Conservation (phyloP, 2,113 vertebrate species). For the Cebidichthys violaceus region DNA sequence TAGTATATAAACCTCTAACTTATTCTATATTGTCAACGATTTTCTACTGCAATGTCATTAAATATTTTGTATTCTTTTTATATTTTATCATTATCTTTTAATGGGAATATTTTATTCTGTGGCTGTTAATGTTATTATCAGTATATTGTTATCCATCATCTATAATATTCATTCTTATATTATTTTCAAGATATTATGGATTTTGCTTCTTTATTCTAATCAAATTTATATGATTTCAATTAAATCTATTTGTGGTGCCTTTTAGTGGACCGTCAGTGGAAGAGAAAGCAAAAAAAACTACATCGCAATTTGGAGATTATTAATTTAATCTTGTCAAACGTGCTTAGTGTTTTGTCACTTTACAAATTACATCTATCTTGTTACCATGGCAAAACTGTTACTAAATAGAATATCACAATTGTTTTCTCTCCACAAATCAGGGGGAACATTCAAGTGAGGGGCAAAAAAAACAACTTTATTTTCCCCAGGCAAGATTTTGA, state of each 20-base stretch:
- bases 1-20: neutral
- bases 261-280: constrained; percentile 15
- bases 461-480: constrained; percentile 57
- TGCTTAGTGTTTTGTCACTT: neutral
- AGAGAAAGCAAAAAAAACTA: neutral
- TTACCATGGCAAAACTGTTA: neutral
- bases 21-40: neutral
- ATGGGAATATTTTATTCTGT: neutral
- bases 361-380: too few relatives aligned
- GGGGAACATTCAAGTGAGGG: constrained; percentile 43
- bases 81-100: neutral
- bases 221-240: constrained; percentile 6
- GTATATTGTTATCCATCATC: too few relatives aligned
- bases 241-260: constrained; percentile 30
- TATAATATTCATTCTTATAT: neutral
- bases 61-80: neutral
- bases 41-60: neutral
- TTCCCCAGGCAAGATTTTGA: constrained; percentile 55
- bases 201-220: neutral
- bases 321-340: neutral
- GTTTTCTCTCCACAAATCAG: constrained; percentile 17
- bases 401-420: constrained; percentile 18
- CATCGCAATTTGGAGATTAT: neutral
- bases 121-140: neutral
- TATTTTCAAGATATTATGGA: neutral